These are phyloP conservation scores for Elegia similella DNA, from an alignment of 2,888 invertebrate genomes.

Conservation along the genomic window DNA sequence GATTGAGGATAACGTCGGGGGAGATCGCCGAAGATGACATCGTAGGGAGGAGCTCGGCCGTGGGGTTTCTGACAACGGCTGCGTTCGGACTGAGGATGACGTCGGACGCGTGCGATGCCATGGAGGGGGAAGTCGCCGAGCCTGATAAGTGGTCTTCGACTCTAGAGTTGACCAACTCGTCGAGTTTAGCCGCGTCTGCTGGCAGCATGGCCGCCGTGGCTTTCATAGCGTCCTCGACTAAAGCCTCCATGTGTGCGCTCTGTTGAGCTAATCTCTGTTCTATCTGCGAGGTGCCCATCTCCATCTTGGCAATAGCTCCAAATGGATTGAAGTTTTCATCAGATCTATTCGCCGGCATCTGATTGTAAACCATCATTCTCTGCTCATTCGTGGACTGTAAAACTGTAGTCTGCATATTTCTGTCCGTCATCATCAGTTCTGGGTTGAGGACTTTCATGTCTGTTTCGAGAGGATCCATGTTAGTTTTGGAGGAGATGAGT, in stretches of 20 bases:
- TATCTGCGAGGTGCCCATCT: constrained; percentile 58
- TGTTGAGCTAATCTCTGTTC: constrained; percentile 64
- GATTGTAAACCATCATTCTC: constrained; percentile 52
- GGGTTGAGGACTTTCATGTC: constrained; percentile 62
- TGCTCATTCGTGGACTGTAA: constrained; percentile 40
- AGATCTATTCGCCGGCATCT: constrained; percentile 37
- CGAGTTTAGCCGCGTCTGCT: constrained; percentile 74
- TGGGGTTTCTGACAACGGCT: constrained; percentile 51
- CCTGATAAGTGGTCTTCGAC: constrained; percentile 67
- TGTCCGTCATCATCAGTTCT: constrained; percentile 56
- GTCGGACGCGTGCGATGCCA: constrained; percentile 62
- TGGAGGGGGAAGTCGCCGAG: constrained; percentile 50
- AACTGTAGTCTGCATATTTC: constrained; percentile 41
- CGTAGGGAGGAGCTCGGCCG: constrained; percentile 56
- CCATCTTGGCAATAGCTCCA: constrained; percentile 62
- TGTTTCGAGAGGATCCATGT: constrained; percentile 42
- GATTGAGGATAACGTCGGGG: constrained; percentile 83
- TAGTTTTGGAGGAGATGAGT: constrained; percentile 53
- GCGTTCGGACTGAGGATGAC: constrained; percentile 57
- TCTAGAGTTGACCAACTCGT: constrained; percentile 80
- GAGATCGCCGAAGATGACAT: constrained; percentile 61
- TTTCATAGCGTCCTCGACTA: constrained; percentile 75
- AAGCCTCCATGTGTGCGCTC: constrained; percentile 71
- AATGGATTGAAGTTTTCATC: constrained; percentile 62
- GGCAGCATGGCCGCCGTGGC: constrained; percentile 69